Evolutionary conservation across 2,797 vertebrate genomes (phyloP).

Genomic region (Coendou prehensilis): DNA sequence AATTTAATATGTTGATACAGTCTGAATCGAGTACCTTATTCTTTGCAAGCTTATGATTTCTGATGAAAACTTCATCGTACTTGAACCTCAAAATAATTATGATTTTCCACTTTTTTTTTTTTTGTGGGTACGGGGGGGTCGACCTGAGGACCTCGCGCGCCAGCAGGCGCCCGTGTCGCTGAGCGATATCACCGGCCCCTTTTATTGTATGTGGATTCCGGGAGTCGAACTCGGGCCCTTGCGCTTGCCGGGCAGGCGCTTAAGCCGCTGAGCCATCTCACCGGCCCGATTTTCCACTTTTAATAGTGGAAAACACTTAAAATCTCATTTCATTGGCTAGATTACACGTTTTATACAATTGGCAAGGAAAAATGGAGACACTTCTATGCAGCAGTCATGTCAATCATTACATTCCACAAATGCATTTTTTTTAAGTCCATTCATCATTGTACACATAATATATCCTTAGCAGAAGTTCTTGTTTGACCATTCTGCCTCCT

Average conservation of each 20-base stretch:
- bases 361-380: neutral
- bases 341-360: neutral
- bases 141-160: too few species aligned
- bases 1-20: neutral
- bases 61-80: neutral
- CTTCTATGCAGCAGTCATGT: fast-evolving
- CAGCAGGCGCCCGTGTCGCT: too few species aligned
- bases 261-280: too few species aligned
- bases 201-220: too few species aligned
- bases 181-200: too few species aligned
- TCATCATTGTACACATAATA: neutral
- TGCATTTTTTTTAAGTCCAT: too few species aligned
- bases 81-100: constrained; percentile 15
- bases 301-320: neutral
- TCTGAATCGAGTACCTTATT: neutral
- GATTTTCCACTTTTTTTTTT: neutral
- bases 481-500: neutral
- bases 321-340: neutral
- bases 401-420: neutral
- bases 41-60: neutral
- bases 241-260: too few species aligned
- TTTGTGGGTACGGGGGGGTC: too few species aligned
- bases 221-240: too few species aligned
- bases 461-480: neutral
- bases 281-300: too few species aligned